phyloP scores from a whole-genome alignment of 2,113 vertebrate genomes.

The Sturnus vulgaris region DNA sequence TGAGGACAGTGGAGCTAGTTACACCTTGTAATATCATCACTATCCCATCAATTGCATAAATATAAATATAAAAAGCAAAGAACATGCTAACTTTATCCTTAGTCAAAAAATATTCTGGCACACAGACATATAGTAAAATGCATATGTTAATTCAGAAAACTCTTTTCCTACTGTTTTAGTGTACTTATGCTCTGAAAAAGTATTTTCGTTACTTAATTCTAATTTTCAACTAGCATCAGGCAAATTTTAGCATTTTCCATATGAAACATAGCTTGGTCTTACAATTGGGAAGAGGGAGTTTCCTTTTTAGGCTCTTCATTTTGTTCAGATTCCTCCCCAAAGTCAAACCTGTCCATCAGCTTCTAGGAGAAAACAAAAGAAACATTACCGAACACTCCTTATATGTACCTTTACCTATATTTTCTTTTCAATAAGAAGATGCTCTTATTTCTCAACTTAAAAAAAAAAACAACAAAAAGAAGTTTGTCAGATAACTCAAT shows the following conservation, averaged over 20 bases:
- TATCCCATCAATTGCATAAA: not conserved
- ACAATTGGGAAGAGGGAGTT: slow-evolving; percentile 85
- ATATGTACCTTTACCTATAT: not conserved
- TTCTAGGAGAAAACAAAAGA: slow-evolving; percentile 76
- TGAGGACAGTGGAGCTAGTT: not conserved
- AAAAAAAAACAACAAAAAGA: not conserved
- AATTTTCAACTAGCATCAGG: not conserved
- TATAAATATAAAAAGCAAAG: not conserved
- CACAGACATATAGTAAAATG: fast-evolving
- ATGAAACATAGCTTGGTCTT: slow-evolving; percentile 68
- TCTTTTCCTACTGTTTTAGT: not conserved
- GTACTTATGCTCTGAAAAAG: not conserved
- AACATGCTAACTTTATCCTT: not conserved
- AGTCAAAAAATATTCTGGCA: not conserved
- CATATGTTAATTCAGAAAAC: not conserved
- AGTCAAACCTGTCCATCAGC: slow-evolving; percentile 96
- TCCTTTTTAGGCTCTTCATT: slow-evolving; percentile 94
- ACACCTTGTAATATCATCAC: not conserved
- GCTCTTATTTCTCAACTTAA: not conserved
- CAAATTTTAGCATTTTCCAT: not conserved
- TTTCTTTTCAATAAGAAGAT: not conserved
- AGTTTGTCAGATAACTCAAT: not conserved
- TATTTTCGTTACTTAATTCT: not conserved
- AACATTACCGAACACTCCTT: not conserved
- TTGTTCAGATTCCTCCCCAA: slow-evolving; percentile 88